Evolutionary conservation across 2,797 vertebrate species (phyloP).

Genomic region (Gymnothorax reevesii): DNA sequence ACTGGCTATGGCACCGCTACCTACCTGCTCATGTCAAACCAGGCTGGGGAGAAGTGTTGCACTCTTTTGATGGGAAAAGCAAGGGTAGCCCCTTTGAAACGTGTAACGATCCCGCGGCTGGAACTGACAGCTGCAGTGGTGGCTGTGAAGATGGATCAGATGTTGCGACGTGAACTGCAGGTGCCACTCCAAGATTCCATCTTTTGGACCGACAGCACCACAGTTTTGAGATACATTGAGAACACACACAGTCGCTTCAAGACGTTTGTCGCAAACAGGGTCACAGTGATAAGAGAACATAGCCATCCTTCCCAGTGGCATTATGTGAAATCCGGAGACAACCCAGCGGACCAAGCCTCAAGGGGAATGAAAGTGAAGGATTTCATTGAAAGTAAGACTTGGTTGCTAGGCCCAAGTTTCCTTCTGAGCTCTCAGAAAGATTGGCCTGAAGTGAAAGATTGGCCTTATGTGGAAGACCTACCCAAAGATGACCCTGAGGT

Average conservation of each 20-base stretch:
- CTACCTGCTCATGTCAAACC: neutral
- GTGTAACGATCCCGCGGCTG: neutral
- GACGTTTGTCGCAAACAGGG: conserved; percentile 30
- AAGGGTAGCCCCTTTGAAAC: neutral
- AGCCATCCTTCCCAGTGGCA: conserved; percentile 23
- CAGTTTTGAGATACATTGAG: conserved; percentile 14
- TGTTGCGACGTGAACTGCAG: conserved; percentile 14
- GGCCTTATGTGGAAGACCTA: too few relatives aligned
- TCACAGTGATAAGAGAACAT: conserved; percentile 28
- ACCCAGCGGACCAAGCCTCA: too few relatives aligned
- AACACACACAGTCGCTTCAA: neutral
- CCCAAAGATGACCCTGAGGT: too few relatives aligned
- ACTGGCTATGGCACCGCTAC: conserved; percentile 1
- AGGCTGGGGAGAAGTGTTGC: neutral
- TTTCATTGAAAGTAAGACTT: too few relatives aligned
- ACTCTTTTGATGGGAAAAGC: too few relatives aligned
- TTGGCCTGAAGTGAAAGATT: too few relatives aligned
- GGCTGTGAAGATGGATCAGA: conserved; percentile 16
- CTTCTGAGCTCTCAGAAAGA: too few relatives aligned
- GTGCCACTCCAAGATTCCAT: conserved; percentile 4
- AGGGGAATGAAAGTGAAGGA: too few relatives aligned
- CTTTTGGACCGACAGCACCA: conserved; percentile 34
- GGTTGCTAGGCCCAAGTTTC: too few relatives aligned
- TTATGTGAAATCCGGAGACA: too few relatives aligned
- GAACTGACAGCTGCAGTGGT: neutral